Base-by-base conservation (phyloP, 2,888 invertebrate species). In the Labia minor region DNA sequence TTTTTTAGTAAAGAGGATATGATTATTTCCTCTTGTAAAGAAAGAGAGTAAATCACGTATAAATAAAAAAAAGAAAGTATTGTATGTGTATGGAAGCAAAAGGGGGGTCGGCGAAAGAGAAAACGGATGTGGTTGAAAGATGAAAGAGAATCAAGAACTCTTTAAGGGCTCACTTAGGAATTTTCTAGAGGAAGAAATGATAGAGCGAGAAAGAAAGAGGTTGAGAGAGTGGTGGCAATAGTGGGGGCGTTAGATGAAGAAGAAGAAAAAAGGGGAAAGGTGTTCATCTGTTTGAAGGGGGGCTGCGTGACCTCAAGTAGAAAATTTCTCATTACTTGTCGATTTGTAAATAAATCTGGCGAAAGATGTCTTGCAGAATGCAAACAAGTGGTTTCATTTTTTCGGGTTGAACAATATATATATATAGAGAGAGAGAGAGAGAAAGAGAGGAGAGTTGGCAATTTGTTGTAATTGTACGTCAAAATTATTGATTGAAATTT, bases 101-200 rank as follows among this genome's bases (percentile, higher is more conserved):
- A n/a, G n/a, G n/a, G n/a, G n/a, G n/a, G n/a, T n/a, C n/a, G n/a
- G n/a, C n/a, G n/a, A n/a, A n/a, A n/a, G n/a, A n/a, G n/a, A n/a
- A n/a, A n/a, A n/a, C n/a, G n/a, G n/a, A n/a, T n/a, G n/a, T n/a
- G 8, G 26, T 26, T 4, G 14, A 4, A 14, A 16, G 49, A 49
- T 49, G 49, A 49, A 49, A 49, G 49, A 49, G 49, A 49, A 49
- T 49, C 49, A 49, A 49, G 49, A 49, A 49, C 49, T 49, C 49
- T 14, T 16, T 49, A 26, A 26, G 26, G 26, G 26, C 49, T 49
- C 49, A 49, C 49, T 49, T 49, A 49, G 49, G 49, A 49, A 8
- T 49, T 49, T 49, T 49, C 26, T 8, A n/a, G n/a, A 33, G 33
- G 11, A 33, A 49, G 49, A 49, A 4, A 14, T n/a, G 14, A 2